Evolutionary conservation across 2,113 vertebrate species (phyloP).

Genomic region (Procapra przewalskii): DNA sequence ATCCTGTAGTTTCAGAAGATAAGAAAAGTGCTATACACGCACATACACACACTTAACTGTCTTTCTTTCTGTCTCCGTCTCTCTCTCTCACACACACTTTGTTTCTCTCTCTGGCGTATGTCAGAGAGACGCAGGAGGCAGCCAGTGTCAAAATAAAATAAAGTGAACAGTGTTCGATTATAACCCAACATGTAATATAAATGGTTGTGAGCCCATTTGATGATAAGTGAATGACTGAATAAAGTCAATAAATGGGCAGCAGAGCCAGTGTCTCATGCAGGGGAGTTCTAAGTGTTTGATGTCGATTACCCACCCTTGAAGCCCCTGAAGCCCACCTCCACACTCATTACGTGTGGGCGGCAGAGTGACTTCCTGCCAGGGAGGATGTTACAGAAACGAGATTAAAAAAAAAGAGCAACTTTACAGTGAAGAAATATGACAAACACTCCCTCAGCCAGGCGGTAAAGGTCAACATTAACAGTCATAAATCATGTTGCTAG

Average conservation of each 20-base stretch:
- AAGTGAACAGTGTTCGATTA: neutral
- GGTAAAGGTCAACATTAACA: neutral
- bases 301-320: neutral
- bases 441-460: neutral
- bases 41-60: neutral
- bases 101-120: fast-evolving
- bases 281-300: neutral
- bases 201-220: neutral
- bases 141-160: neutral
- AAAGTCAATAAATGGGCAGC: neutral
- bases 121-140: neutral
- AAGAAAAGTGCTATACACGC: neutral
- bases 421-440: neutral
- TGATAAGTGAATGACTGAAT: neutral
- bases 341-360: neutral
- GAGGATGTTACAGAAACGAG: neutral
- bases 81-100: neutral
- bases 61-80: neutral
- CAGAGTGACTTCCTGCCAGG: neutral
- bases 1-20: neutral
- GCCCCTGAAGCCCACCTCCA: fast-evolving
- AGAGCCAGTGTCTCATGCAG: no score
- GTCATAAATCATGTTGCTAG: conserved; percentile 15
- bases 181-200: neutral
- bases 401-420: neutral